phyloP scores from a whole-genome alignment of 2,888 invertebrate species.

The Griposia aprilina region DNA sequence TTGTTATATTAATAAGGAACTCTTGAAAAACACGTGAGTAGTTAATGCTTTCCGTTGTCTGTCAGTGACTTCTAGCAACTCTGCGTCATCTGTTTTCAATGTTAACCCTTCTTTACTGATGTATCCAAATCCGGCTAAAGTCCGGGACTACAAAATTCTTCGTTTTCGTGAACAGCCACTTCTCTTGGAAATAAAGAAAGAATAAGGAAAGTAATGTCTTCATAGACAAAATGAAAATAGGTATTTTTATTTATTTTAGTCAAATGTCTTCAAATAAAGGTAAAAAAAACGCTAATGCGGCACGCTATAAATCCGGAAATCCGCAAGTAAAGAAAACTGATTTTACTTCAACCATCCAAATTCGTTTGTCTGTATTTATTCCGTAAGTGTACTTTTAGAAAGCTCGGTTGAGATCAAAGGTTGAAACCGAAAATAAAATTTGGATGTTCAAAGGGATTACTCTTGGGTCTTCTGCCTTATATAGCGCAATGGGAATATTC shows the following conservation, averaged over 20 bases:
- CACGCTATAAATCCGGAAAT: background rate
- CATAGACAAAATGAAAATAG: background rate
- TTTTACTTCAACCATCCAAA: slow-evolving; percentile 4
- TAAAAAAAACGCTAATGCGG: background rate
- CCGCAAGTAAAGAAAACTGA: background rate
- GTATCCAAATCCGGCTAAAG: background rate
- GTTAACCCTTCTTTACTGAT: background rate
- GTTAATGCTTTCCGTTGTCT: background rate
- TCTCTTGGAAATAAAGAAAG: background rate
- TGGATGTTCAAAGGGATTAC: slow-evolving; percentile 33
- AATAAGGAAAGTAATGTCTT: background rate
- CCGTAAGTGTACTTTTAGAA: slow-evolving; percentile 28
- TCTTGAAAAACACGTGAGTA: background rate
- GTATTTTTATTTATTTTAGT: background rate
- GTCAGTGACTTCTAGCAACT: background rate
- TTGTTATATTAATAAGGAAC: background rate
- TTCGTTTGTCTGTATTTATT: slow-evolving; percentile 14
- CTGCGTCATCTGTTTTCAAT: background rate
- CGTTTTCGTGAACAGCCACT: background rate
- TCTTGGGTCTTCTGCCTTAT: background rate
- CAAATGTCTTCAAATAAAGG: background rate
- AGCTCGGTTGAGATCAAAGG: slow-evolving; percentile 35
- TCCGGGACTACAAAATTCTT: background rate
- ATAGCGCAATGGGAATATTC: slow-evolving; percentile 16
- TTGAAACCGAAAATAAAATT: slow-evolving; percentile 35